A percentile compares a stretch with the other conserved stretches of the same genome.
These are phyloP conservation scores for Calyptomena viridis DNA, from an alignment of 2,113 vertebrate genomes.

Conservation along the genomic window DNA sequence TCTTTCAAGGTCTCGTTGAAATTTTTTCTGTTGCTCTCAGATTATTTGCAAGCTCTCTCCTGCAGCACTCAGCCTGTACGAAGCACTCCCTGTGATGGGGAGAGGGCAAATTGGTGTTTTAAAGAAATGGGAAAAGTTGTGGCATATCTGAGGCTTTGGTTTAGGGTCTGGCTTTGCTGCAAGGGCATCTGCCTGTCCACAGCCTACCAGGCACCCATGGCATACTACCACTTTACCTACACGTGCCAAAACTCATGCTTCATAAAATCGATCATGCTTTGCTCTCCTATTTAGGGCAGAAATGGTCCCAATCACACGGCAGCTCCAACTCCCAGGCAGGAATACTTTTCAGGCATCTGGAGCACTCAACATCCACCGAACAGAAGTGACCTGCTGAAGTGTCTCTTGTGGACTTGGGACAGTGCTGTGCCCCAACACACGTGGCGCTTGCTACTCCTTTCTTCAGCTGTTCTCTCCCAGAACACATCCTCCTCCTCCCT, in stretches of 20 bases:
- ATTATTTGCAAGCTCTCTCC: constrained; percentile 26
- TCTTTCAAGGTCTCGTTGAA: constrained; percentile 26
- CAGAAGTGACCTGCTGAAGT: neutral
- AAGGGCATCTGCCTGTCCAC: neutral
- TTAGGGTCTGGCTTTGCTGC: neutral
- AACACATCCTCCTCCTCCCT: neutral
- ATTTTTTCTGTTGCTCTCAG: constrained; percentile 30
- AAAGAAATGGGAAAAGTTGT: neutral
- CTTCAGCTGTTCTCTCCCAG: neutral
- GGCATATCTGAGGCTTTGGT: neutral
- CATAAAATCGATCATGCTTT: neutral
- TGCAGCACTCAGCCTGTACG: neutral
- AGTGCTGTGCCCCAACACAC: neutral
- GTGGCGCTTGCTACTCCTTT: neutral
- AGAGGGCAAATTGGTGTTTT: neutral
- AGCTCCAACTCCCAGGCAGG: neutral
- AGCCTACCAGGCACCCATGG: neutral
- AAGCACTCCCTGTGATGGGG: neutral
- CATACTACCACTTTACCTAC: neutral
- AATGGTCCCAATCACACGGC: neutral
- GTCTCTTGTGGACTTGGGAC: neutral
- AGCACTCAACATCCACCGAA: neutral
- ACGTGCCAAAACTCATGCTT: neutral
- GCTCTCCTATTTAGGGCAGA: neutral
- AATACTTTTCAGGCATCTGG: neutral